phyloP scores from a whole-genome alignment of 1,140 invertebrate genomes.

The Globodera rostochiensis region DNA sequence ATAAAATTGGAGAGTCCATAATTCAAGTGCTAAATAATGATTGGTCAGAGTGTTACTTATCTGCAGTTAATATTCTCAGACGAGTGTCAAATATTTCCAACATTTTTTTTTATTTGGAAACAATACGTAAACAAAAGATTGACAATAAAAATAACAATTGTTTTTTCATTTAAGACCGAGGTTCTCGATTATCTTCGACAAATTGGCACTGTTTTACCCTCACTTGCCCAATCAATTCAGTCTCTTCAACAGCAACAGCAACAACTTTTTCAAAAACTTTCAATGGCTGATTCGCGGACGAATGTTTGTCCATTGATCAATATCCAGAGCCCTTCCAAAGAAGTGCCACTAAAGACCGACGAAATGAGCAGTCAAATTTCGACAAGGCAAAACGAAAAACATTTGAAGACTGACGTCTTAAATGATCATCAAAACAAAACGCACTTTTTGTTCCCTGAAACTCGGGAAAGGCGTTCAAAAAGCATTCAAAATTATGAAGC shows the following conservation, averaged over 20 bases:
- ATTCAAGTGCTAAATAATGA: conserved; percentile 16
- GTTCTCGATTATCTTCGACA: conserved; percentile 32
- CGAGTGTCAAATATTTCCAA: conserved; percentile 27
- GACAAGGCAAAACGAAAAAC: too few relatives aligned
- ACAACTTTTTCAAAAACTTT: neutral
- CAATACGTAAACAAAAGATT: neutral
- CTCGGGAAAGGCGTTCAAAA: too few relatives aligned
- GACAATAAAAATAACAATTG: neutral
- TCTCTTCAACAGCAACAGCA: conserved; percentile 2
- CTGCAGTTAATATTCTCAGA: neutral
- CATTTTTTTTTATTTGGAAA: conserved; percentile 12
- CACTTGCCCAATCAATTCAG: conserved; percentile 22
- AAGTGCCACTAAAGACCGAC: too few relatives aligned
- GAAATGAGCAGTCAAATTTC: too few relatives aligned
- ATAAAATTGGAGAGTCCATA: conserved; percentile 6
- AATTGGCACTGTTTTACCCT: conserved; percentile 23
- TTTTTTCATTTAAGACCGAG: conserved; percentile 23
- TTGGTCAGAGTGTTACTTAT: conserved; percentile 16
- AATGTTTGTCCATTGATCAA: too few relatives aligned
- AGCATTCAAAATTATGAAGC: too few relatives aligned
- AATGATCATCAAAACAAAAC: too few relatives aligned
- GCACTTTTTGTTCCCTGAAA: too few relatives aligned
- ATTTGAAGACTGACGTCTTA: too few relatives aligned
- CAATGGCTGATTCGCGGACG: too few relatives aligned
- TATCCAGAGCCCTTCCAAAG: too few relatives aligned